phyloP scores from a whole-genome alignment of 2,113 vertebrate species.

The Gavialis gangeticus region DNA sequence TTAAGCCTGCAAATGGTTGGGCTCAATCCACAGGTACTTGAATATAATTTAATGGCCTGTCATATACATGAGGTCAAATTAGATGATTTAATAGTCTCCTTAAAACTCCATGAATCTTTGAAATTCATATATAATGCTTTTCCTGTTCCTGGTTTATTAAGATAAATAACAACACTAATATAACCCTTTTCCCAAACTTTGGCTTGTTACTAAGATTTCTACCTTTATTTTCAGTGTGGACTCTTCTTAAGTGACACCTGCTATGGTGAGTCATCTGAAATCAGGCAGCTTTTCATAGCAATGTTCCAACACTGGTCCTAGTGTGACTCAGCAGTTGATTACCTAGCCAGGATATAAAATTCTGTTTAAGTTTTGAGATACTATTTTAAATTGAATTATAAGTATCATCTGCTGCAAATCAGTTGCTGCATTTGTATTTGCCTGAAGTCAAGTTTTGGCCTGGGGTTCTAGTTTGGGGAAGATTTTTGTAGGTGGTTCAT shows the following conservation, averaged over 20 bases:
- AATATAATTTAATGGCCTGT: too few relatives aligned
- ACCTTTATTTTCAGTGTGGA: not conserved
- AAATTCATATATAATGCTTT: not conserved
- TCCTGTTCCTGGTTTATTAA: not conserved
- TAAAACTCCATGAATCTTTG: too few relatives aligned
- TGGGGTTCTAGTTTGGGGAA: not conserved
- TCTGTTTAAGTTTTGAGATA: not conserved
- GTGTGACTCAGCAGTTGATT: not conserved
- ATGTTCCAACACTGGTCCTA: not conserved
- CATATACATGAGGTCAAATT: too few relatives aligned
- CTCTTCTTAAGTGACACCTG: not conserved
- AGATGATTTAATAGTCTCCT: too few relatives aligned
- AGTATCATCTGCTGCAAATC: rapidly evolving
- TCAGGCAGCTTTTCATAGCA: not conserved
- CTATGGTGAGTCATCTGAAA: not conserved
- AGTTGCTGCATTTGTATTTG: not conserved
- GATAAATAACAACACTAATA: not conserved
- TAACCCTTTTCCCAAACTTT: not conserved
- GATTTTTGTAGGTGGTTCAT: not conserved
- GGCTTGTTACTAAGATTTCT: rapidly evolving
- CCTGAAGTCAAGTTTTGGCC: not conserved
- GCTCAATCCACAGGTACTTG: too few relatives aligned
- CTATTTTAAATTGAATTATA: not conserved
- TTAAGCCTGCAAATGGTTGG: too few relatives aligned
- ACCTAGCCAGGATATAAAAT: not conserved